A percentile compares a stretch with the other conserved stretches of the same genome.
Conservation (phyloP, 2,113 vertebrate species). For the Triplophysa rosa region DNA sequence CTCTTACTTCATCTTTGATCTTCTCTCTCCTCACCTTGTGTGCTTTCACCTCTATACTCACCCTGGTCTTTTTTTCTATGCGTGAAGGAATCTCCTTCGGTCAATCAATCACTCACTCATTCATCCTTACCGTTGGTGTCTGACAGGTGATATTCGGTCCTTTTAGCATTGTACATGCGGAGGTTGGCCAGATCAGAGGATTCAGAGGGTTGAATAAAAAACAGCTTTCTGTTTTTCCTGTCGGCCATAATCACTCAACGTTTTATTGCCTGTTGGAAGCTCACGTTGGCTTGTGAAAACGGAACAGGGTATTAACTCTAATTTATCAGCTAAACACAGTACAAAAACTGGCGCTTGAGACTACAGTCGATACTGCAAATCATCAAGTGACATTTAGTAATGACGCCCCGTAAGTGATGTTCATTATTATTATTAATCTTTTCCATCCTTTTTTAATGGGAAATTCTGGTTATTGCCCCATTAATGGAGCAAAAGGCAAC, state of each 20-base stretch:
- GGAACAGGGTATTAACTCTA: slow-evolving; percentile 27
- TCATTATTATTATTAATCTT: slow-evolving; percentile 40
- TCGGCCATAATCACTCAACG: not conserved
- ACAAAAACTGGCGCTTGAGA: not conserved
- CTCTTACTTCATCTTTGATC: slow-evolving; percentile 9
- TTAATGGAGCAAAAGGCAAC: slow-evolving; percentile 26
- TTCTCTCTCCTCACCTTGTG: not conserved
- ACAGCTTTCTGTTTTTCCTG: not conserved
- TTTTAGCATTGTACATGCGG: not conserved
- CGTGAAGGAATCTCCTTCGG: slow-evolving; percentile 18
- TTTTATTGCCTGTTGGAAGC: not conserved
- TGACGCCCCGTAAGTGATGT: slow-evolving; percentile 11
- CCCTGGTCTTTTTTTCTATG: not conserved
- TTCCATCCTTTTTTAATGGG: slow-evolving; percentile 29
- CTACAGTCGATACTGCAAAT: slow-evolving; percentile 24
- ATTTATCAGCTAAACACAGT: slow-evolving; percentile 20
- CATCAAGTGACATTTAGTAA: slow-evolving; percentile 21
- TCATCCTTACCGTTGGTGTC: slow-evolving; percentile 15
- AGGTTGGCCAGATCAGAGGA: not conserved
- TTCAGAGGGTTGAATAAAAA: slow-evolving; percentile 2
- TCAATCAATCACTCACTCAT: not conserved
- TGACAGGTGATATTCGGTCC: slow-evolving; percentile 12
- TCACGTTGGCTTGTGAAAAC: slow-evolving; percentile 23
- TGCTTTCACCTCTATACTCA: slow-evolving; percentile 15
- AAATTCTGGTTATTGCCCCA: slow-evolving; percentile 27